These are phyloP conservation scores for Vireo altiloquus DNA, from an alignment of 2,113 vertebrate species.

Conservation along the genomic window DNA sequence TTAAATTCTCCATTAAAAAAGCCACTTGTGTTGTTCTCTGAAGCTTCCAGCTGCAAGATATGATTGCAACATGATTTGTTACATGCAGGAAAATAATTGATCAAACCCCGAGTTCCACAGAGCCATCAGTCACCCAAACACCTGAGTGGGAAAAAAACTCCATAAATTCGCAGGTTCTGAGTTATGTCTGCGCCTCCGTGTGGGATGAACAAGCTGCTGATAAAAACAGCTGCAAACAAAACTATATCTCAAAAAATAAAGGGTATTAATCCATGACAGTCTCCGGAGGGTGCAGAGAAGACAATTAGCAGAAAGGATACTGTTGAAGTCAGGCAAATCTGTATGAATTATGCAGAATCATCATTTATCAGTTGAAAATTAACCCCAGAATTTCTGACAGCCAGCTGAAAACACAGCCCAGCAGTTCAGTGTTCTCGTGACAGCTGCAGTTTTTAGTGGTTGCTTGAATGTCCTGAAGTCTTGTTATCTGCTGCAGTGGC, in stretches of 20 bases:
- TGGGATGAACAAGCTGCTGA: neutral
- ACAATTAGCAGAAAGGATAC: neutral
- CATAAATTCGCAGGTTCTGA: neutral
- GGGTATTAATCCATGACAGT: neutral
- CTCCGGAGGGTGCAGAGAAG: neutral
- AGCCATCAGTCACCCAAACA: neutral
- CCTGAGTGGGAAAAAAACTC: neutral
- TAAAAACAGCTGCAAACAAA: neutral
- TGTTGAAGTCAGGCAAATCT: neutral
- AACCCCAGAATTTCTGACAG: neutral
- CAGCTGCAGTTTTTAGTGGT: neutral
- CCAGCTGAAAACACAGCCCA: neutral
- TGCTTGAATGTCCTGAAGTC: neutral
- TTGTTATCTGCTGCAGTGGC: neutral
- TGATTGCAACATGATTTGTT: neutral
- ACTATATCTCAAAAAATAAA: neutral
- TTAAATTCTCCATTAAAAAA: constrained; percentile 17
- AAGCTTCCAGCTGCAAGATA: neutral
- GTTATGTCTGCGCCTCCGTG: neutral
- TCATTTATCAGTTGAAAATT: neutral
- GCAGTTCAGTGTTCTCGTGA: neutral
- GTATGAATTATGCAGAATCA: neutral
- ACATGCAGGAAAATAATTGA: neutral
- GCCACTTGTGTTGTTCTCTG: neutral
- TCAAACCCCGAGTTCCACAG: neutral